Percentiles rank a stretch among this genome's conserved stretches.
Evolutionary conservation across 2,888 invertebrate species (phyloP).

Genomic region (Drosophila prolongata): DNA sequence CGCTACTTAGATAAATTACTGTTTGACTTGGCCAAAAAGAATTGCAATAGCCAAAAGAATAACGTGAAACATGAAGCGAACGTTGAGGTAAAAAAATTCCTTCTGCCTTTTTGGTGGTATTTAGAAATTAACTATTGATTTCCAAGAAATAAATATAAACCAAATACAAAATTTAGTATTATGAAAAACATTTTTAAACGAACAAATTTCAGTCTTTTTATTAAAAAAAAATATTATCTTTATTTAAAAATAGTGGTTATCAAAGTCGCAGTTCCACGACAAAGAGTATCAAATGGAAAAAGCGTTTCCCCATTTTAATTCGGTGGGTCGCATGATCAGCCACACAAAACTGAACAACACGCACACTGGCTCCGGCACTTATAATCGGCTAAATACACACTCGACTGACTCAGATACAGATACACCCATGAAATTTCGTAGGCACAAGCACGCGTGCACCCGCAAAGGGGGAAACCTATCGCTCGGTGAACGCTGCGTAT

Average conservation of each 20-base stretch:
- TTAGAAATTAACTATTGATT: too few species aligned
- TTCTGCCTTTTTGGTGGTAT: too few species aligned
- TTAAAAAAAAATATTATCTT: too few species aligned
- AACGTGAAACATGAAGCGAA: conserved; percentile 4
- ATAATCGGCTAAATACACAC: conserved; percentile 33
- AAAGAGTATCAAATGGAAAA: conserved; percentile 5
- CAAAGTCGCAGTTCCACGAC: neutral
- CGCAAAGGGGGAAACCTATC: conserved; percentile 9
- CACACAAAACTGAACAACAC: conserved; percentile 7
- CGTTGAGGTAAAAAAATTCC: neutral
- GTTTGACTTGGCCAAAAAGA: conserved; percentile 44
- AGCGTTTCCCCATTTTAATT: conserved; percentile 14
- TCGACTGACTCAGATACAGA: conserved; percentile 20
- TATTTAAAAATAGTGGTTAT: neutral
- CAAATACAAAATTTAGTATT: too few species aligned
- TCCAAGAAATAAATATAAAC: too few species aligned
- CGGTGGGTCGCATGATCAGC: conserved; percentile 41
- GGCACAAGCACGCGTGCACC: conserved; percentile 17
- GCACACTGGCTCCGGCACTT: conserved; percentile 27
- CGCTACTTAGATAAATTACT: conserved; percentile 63
- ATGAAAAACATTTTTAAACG: too few species aligned
- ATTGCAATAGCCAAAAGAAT: conserved; percentile 11
- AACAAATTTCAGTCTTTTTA: too few species aligned
- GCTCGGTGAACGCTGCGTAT: conserved; percentile 30
- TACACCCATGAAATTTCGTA: conserved; percentile 1